Evolutionary conservation across 2,797 vertebrate species (phyloP).

Genomic region (Astyanax mexicanus): DNA sequence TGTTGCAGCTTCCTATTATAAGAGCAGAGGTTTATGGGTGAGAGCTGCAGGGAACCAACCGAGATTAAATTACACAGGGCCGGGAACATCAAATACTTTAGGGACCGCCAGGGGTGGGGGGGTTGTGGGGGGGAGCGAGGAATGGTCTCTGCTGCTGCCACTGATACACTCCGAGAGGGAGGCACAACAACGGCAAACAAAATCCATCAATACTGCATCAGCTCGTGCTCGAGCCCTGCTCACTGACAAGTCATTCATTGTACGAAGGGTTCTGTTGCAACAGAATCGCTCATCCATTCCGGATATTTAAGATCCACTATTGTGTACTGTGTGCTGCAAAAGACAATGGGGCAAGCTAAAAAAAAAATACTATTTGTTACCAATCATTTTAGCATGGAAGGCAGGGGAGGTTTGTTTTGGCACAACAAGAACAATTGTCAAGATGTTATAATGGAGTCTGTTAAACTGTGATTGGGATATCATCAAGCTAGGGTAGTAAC

Average conservation of each 20-base stretch:
- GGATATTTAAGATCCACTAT: not conserved
- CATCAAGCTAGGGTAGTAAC: too few relatives aligned
- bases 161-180: constrained; percentile 34
- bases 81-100: constrained; percentile 74
- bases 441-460: too few relatives aligned
- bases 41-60: constrained; percentile 75
- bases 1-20: constrained; percentile 76
- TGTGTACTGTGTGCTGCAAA: not conserved
- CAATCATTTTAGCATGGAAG: not conserved
- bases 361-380: not conserved
- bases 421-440: too few relatives aligned
- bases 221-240: constrained; percentile 29
- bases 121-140: constrained; percentile 15
- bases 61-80: constrained; percentile 81
- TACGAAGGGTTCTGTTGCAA: constrained; percentile 36
- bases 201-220: constrained; percentile 56
- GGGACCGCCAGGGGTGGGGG: constrained; percentile 15
- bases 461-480: too few relatives aligned
- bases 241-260: constrained; percentile 46
- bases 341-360: not conserved
- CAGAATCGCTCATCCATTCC: constrained; percentile 27
- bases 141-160: constrained; percentile 31
- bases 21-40: constrained; percentile 76
- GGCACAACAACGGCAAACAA: constrained; percentile 37
- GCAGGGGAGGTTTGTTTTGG: not conserved